Percentiles rank a stretch among this genome's conserved stretches.
These are phyloP conservation scores for Dorcus parallelipipedus DNA, from an alignment of 2,888 invertebrate species.

Conservation along the genomic window DNA sequence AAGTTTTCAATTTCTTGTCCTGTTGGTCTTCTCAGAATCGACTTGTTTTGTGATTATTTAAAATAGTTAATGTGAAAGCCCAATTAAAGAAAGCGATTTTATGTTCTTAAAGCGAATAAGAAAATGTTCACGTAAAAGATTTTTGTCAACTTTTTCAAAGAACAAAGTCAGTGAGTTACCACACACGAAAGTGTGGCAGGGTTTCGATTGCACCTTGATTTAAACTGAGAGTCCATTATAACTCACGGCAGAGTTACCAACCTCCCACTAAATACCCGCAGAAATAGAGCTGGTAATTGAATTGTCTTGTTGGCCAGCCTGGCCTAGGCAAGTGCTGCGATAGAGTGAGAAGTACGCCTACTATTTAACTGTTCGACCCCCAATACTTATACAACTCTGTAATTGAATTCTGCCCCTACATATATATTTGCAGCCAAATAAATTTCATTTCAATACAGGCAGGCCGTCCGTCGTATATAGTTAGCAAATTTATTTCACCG, in stretches of 20 bases:
- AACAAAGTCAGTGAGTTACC: slow-evolving; percentile 25
- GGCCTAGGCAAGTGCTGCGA: slow-evolving; percentile 19
- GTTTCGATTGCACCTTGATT: slow-evolving; percentile 47
- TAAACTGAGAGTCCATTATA: slow-evolving; percentile 41
- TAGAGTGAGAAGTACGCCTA: slow-evolving; percentile 36
- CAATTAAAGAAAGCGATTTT: too few relatives aligned
- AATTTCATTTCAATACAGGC: slow-evolving; percentile 42
- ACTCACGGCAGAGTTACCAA: slow-evolving; percentile 28
- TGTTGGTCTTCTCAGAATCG: too few relatives aligned
- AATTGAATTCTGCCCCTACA: slow-evolving; percentile 49
- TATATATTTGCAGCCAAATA: slow-evolving; percentile 45
- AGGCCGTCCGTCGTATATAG: background rate
- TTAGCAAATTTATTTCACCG: too few relatives aligned
- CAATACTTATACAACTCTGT: slow-evolving; percentile 45
- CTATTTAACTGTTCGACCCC: slow-evolving; percentile 42
- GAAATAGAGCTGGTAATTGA: slow-evolving; percentile 50
- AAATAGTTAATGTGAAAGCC: too few relatives aligned
- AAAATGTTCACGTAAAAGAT: too few relatives aligned
- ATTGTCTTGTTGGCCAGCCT: slow-evolving; percentile 49
- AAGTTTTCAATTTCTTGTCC: too few relatives aligned
- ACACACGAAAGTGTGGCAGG: slow-evolving; percentile 31
- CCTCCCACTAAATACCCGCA: slow-evolving; percentile 42
- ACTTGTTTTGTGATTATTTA: too few relatives aligned
- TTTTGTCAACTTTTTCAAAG: too few relatives aligned
- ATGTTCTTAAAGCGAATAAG: too few relatives aligned